Evolutionary conservation across 2,797 vertebrate species (phyloP), one percentile per base, ranked within the genome.

Genomic region (Rhinella marina): DNA sequence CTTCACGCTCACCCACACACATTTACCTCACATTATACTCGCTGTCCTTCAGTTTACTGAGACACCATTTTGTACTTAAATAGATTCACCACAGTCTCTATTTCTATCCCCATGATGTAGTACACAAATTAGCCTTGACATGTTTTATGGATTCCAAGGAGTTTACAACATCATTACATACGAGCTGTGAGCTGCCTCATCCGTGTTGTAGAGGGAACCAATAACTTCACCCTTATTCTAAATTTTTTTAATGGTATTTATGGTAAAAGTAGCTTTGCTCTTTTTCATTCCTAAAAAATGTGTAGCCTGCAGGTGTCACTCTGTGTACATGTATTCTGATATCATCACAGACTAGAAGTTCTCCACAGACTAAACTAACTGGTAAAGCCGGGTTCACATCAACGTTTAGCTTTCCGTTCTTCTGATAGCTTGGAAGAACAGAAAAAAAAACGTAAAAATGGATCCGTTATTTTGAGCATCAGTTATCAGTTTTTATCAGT

Each of bases 71-170:
- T 48, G 52, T 77, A 41, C 48, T 81, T 56, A 79, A 86, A 86
- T 81, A 59, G 32, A 70, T 80, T 80, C 62, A 48, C 77, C 62
- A 80, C 77, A 80, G 62, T 56, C n/a, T 68, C 85, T 86, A 86
- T 86, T 80, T 86, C 77, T 68, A 66, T 41, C 61, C 16, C 21
- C 27, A 66, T 56, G 48, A 66, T 32, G 66, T 86, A 29, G 76
- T 77, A 70, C 62, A 72, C 64, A 86, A 59, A 86, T 86, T n/a
- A 73, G 73, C 41, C 83, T 77, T 85, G 57, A 85, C 72, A 48
- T 23, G 12, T 85, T 85, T 29, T n/a, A 75, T 75, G 72, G 32
- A 85, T 85, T 85, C 83, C 83, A 85, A 64, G 16, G 57, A 25
- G 57, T 62, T 77, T 76, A 76, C 32, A 64, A 17, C 83, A 77